phyloP scores from a whole-genome alignment of 2,888 invertebrate species.

The Drosophila mercatorum region DNA sequence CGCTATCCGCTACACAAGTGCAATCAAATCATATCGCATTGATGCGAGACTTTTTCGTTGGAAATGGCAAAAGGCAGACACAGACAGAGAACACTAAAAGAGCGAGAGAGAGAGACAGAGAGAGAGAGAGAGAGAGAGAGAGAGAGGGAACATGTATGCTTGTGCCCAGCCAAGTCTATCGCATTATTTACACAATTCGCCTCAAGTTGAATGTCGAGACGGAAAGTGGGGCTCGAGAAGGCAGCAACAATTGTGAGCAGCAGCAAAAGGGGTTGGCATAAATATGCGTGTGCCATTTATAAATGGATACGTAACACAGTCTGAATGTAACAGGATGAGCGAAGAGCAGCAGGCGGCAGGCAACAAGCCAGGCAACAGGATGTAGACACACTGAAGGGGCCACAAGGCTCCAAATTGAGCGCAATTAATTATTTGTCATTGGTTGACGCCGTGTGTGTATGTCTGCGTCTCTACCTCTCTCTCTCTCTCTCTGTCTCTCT shows the following conservation, averaged over 20 bases:
- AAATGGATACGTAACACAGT: constrained; percentile 62
- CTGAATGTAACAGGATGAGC: constrained; percentile 10
- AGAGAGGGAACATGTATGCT: constrained; percentile 15
- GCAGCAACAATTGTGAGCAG: constrained; percentile 40
- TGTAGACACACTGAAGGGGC: constrained; percentile 12
- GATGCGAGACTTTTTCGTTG: constrained; percentile 49
- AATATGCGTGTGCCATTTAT: constrained; percentile 68
- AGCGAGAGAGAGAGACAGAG: neutral
- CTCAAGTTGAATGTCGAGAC: constrained; percentile 63
- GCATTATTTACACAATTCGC: constrained; percentile 76
- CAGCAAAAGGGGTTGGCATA: constrained; percentile 35
- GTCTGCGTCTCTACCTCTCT: neutral
- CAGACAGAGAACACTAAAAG: neutral
- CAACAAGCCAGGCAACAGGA: neutral
- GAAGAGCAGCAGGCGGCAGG: neutral
- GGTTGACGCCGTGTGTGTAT: constrained; percentile 46
- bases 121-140: neutral
- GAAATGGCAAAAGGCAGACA: constrained; percentile 7
- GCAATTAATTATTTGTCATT: constrained; percentile 79
- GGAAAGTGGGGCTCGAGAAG: constrained; percentile 22
- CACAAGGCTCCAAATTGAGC: constrained; percentile 63
- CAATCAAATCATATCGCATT: constrained; percentile 72
- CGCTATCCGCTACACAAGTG: constrained; percentile 56
- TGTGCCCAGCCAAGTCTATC: constrained; percentile 68
- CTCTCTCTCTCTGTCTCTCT: neutral